A percentile compares a stretch with the other conserved stretches of the same genome.
These are phyloP conservation scores for Drepana arcuata DNA, from an alignment of 1,140 invertebrate species.

Conservation along the genomic window DNA sequence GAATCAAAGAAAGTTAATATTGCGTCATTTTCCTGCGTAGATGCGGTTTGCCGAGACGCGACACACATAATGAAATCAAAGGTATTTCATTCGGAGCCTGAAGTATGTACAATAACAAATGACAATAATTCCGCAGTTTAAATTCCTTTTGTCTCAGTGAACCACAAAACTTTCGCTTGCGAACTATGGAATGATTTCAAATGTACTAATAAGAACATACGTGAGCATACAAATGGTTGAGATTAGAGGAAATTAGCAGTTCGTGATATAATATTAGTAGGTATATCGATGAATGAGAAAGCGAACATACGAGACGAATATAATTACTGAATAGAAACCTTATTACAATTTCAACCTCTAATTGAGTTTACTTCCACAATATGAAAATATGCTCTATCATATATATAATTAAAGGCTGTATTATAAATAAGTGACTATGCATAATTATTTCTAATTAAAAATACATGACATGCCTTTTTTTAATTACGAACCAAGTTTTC, in stretches of 20 bases:
- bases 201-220: slow-evolving; percentile 33
- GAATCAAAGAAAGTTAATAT: slow-evolving; percentile 14
- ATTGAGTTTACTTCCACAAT: too few species aligned
- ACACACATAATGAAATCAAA: slow-evolving; percentile 11
- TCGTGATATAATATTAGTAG: slow-evolving; percentile 20
- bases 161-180: slow-evolving; percentile 36
- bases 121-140: slow-evolving; percentile 44
- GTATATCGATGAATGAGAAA: too few species aligned
- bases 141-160: slow-evolving; percentile 29
- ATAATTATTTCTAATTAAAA: too few species aligned
- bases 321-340: too few species aligned
- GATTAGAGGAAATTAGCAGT: slow-evolving; percentile 16
- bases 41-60: neutral
- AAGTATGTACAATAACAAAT: slow-evolving; percentile 6
- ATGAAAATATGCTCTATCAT: too few species aligned
- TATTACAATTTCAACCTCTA: too few species aligned
- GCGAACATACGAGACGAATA: too few species aligned
- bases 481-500: too few species aligned
- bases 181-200: slow-evolving; percentile 23
- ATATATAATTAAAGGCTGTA: too few species aligned
- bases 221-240: slow-evolving; percentile 39
- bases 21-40: slow-evolving; percentile 6
- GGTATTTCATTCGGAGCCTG: slow-evolving; percentile 5
- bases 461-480: too few species aligned
- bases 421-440: too few species aligned